These are phyloP conservation scores for Ranitomeya variabilis DNA, from an alignment of 2,113 vertebrate genomes.

Conservation along the genomic window DNA sequence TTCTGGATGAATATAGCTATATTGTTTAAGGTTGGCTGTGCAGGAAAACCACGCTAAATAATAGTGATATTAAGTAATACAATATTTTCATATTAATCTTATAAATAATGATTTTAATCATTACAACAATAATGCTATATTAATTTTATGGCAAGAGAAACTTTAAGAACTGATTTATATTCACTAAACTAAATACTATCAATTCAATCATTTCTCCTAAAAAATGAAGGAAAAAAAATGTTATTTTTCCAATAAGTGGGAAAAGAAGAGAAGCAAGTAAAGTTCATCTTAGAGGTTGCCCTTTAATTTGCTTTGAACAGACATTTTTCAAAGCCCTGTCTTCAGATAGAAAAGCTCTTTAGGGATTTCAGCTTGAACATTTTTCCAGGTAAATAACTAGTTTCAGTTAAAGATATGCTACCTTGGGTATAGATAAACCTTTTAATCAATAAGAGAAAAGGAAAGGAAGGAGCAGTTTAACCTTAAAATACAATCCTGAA, in stretches of 20 bases:
- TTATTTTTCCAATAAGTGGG: background rate
- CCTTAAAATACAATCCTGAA: constrained; percentile 33
- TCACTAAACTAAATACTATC: background rate
- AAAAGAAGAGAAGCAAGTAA: constrained; percentile 9
- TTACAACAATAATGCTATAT: background rate
- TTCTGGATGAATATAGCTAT: background rate
- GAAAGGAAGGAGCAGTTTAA: constrained; percentile 38
- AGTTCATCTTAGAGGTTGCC: constrained; percentile 45
- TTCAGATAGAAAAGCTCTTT: constrained; percentile 42
- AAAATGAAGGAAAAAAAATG: background rate
- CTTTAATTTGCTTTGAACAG: constrained; percentile 56
- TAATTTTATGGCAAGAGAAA: background rate
- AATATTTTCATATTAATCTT: background rate
- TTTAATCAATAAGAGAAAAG: constrained; percentile 47
- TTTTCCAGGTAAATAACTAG: constrained; percentile 52
- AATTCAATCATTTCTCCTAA: background rate
- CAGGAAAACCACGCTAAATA: background rate
- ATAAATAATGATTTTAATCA: background rate
- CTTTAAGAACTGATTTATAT: background rate
- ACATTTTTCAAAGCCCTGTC: constrained; percentile 49
- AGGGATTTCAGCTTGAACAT: constrained; percentile 32
- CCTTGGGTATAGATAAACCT: constrained; percentile 49
- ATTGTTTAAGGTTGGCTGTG: background rate
- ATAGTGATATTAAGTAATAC: background rate
- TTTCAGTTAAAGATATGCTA: constrained; percentile 44